Conservation (phyloP, 92 coral and sea anemone genomes). For the Montipora capitata region DNA sequence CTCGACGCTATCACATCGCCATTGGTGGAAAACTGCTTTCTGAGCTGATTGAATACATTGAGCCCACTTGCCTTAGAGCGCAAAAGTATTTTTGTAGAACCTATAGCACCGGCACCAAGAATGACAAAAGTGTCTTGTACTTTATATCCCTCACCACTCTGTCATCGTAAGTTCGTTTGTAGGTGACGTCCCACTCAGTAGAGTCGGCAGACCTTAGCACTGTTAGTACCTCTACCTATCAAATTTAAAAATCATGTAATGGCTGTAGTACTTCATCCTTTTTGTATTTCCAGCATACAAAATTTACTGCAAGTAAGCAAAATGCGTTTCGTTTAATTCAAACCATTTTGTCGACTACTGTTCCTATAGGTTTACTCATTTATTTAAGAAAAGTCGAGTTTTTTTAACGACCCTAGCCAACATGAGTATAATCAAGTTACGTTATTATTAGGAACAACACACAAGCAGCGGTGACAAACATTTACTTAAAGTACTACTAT, state of each 20-base stretch:
- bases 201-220: slow-evolving; percentile 17
- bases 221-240: slow-evolving; percentile 50
- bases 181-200: slow-evolving; percentile 65
- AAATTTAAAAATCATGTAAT: background rate
- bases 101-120: slow-evolving; percentile 71
- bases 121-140: slow-evolving; percentile 60
- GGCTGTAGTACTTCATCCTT: no score
- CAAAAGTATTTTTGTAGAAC: slow-evolving; percentile 77
- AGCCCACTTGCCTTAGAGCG: slow-evolving; percentile 76
- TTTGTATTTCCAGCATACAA: no score
- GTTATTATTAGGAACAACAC: no score
- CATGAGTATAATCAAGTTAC: no score
- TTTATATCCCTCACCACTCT: slow-evolving; percentile 40
- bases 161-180: slow-evolving; percentile 47
- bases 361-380: no score
- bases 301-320: no score
- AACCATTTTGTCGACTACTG: no score
- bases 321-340: no score
- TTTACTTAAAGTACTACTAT: no score
- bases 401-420: no score
- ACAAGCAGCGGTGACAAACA: no score
- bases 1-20: slow-evolving; percentile 68
- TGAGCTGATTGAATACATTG: slow-evolving; percentile 31
- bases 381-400: no score
- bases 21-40: slow-evolving; percentile 65